Evolutionary conservation across 2,113 vertebrate species (phyloP).

Genomic region (Oplegnathus fasciatus): DNA sequence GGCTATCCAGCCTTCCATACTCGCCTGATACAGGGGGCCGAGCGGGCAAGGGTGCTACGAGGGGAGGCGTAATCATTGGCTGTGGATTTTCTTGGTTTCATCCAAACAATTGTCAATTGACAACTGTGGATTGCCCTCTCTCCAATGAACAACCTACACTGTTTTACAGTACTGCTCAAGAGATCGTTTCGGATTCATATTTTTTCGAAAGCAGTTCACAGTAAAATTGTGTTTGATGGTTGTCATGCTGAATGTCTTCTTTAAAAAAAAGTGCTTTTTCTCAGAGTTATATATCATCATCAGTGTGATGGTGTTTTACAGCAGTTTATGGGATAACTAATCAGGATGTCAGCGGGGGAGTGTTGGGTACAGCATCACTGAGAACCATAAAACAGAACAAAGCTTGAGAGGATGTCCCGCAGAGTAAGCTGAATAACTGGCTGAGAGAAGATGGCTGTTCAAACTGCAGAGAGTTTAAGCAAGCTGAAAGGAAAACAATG

Average conservation of each 20-base stretch:
- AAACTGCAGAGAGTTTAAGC: conserved; percentile 4
- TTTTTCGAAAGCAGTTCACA: conserved; percentile 31
- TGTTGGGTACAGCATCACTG: conserved; percentile 66
- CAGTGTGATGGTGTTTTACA: conserved; percentile 26
- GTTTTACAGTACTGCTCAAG: conserved; percentile 57
- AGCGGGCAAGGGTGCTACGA: conserved; percentile 58
- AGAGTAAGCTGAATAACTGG: conserved; percentile 33
- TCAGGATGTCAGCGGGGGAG: conserved; percentile 57
- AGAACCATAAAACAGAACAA: conserved; percentile 40
- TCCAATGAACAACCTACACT: conserved; percentile 44
- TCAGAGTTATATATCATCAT: neutral
- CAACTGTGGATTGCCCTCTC: conserved; percentile 37
- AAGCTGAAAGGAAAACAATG: conserved; percentile 38
- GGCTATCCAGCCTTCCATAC: conserved; percentile 93
- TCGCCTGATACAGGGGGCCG: conserved; percentile 76
- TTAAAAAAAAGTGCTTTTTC: neutral
- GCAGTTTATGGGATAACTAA: conserved; percentile 41
- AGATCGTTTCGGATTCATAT: neutral
- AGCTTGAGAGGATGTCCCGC: conserved; percentile 25
- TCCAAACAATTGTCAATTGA: conserved; percentile 61
- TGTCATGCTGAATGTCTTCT: neutral
- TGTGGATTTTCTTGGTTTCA: conserved; percentile 55
- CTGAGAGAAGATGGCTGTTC: conserved; percentile 23
- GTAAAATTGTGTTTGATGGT: neutral
- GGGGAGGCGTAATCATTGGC: conserved; percentile 68